Conservation (phyloP, 2,888 invertebrate species). For the Prionchulus punctatus region DNA sequence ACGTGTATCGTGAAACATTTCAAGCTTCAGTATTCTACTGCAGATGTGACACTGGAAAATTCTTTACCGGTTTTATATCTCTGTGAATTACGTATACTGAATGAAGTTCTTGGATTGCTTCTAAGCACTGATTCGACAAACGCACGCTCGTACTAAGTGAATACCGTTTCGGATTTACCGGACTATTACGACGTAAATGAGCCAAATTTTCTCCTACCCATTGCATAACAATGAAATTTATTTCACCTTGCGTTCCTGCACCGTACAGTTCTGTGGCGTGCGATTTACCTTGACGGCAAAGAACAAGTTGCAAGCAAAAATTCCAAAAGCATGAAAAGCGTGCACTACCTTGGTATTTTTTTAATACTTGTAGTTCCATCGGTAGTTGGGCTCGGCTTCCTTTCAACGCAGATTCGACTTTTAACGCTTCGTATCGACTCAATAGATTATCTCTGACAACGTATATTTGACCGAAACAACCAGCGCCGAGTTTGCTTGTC, state of each 20-base stretch:
- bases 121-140: background rate
- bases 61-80: background rate
- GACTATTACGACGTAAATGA: background rate
- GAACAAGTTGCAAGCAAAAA: no score
- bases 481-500: no score
- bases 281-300: background rate
- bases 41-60: slow-evolving; percentile 11
- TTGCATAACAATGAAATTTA: background rate
- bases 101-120: background rate
- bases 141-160: background rate
- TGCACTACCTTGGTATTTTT: no score
- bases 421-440: no score
- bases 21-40: background rate
- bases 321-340: no score
- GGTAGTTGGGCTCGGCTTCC: no score
- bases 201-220: background rate
- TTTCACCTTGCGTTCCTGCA: background rate
- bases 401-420: no score
- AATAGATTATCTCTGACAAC: no score
- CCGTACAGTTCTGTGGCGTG: background rate
- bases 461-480: no score
- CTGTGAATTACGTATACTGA: background rate
- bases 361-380: no score
- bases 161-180: background rate
- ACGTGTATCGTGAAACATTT: no score